Base-by-base conservation (phyloP, 2,113 vertebrate genomes). In the Nipponia nippon region DNA sequence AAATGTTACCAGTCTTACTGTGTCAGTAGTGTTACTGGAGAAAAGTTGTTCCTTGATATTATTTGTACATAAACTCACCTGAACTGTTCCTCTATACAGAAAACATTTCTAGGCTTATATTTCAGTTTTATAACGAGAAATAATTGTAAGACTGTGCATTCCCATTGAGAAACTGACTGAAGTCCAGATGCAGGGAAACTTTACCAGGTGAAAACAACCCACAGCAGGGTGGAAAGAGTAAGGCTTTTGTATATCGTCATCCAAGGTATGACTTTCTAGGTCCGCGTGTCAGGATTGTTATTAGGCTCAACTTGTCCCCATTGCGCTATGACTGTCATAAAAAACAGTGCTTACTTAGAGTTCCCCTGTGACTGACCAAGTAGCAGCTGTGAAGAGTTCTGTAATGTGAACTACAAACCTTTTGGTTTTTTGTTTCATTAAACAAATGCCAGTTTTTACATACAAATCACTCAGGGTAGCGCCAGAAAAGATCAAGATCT, bases 291-390 rank as follows among this genome's bases (percentile, higher is more conserved):
- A 27, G 14, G 40, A 23, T 26, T 62, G 29, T 65, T 53, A 8
- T 5, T 49, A 34, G 29, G 58, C 52, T 90, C 16, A 71, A 6
- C 47, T 75, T 53, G 9, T 87, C 61, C 36, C 52, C 9, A 2
- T 26, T n/a, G 49, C 3, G 2, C 56, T 47, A 1, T 21, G 76
- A 38, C 22, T 47, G 30, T 10, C 6, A 3, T 67, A 21, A 81
- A 46, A 53, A 23, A 0, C 21, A 29, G 23, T 0, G 0, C n/a
- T 65, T 18, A 14, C 5, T 4, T 65, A 20, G 38, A 71, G 38
- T 21, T 87, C n/a, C 72, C 47, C 27, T 49, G 58, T 50, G 52
- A 23, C 52, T 62, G 84, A 42, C 58, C 49, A 53, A 13, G 67
- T 13, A 65, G 36, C 66, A 88, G 67, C 70, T 76, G 36, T 27